Percentiles rank a stretch among this genome's conserved stretches.
Evolutionary conservation across 2,888 invertebrate species (phyloP).

Genomic region (Hecatera dysodea): DNA sequence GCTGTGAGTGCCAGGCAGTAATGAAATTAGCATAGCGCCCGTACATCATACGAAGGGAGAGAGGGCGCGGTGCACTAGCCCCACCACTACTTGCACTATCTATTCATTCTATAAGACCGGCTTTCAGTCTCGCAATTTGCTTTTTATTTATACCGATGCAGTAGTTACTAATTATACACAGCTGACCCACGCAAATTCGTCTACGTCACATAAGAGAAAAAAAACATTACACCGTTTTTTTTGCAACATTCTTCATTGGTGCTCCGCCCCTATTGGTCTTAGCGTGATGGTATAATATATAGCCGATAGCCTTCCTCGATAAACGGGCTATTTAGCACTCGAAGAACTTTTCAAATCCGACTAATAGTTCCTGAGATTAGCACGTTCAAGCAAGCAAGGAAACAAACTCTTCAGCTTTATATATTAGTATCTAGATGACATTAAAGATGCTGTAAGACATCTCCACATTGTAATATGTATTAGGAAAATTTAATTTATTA

Average conservation of each 20-base stretch:
- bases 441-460: background rate
- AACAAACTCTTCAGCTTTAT: too few species aligned
- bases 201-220: too few species aligned
- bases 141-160: background rate
- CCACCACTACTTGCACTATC: conserved; percentile 31
- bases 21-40: conserved; percentile 72
- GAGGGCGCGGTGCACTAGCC: conserved; percentile 37
- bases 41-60: conserved; percentile 49
- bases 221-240: too few species aligned
- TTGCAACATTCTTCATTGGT: too few species aligned
- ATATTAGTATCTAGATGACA: background rate
- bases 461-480: conserved; percentile 6
- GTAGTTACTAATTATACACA: background rate
- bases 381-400: too few species aligned
- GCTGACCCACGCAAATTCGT: too few species aligned
- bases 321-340: too few species aligned
- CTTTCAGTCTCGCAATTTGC: conserved; percentile 5
- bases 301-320: too few species aligned
- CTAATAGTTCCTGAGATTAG: too few species aligned
- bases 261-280: too few species aligned
- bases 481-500: conserved; percentile 1
- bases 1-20: conserved; percentile 68
- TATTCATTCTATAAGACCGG: conserved; percentile 8
- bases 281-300: too few species aligned
- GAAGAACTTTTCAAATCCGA: too few species aligned